Base-by-base conservation (phyloP, 2,888 invertebrate species). In the Oscheius sp. region DNA sequence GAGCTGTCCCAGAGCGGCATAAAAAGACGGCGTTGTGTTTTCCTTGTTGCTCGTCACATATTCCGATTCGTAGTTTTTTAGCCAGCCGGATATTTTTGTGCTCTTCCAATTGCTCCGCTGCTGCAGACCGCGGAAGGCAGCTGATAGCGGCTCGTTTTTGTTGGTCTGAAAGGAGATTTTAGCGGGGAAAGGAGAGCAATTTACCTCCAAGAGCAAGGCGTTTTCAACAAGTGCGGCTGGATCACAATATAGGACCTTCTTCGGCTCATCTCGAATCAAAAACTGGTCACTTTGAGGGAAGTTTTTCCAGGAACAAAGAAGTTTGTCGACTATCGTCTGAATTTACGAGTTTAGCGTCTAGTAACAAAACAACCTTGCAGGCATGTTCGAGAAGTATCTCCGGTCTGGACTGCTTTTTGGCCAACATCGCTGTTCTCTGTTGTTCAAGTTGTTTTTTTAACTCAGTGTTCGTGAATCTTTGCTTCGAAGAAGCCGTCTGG, bases 1-100 rank as follows among this genome's bases (percentile, higher is more conserved):
- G 42, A 78, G 29, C 53, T 76, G 66, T 32, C 73, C 74, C 50
- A 78, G 53, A 7, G 65, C 37, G 55, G 76, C 75, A 57, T 60
- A 74, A 58, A 78, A 78, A 11, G 73, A 66, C 10, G 70, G 59
- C 3, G 51, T 21, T n/a, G 48, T 33, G 47, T 68, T 33, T 10
- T 37, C 53, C 33, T 70, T 13, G 13, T 32, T 47, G 2, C 7
- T 47, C 35, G 35, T 5, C 42, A 9, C 29, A 60, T 29, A 35
- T 33, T 59, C 5, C 29, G 42, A 21, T 29, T 58, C 57, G 55
- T 51, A 74, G 33, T 37, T 13, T 21, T 59, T 50, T 37, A 57
- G 33, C 74, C 74, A 74, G 7, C 60, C 70, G 21, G n/a, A 13
- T 1, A 70, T 29, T 9, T 42, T 42, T n/a, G 32, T n/a, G 13